These are phyloP conservation scores for Furnarius figulus DNA, from an alignment of 2,113 vertebrate species.

Conservation along the genomic window DNA sequence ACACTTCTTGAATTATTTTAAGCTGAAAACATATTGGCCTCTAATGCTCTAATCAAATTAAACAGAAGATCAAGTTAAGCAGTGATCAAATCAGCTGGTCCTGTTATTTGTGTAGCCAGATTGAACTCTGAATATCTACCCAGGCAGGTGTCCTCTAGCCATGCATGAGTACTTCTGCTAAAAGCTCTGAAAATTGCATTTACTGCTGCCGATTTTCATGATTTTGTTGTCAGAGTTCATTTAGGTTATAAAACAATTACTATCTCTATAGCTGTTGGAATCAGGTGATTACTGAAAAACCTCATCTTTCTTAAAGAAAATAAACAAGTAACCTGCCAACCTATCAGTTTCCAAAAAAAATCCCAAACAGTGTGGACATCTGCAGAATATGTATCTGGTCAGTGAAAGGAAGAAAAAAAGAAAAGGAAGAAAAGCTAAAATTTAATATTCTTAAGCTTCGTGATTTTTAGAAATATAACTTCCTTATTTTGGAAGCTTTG, in stretches of 20 bases:
- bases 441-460: background rate
- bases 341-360: background rate
- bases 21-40: conserved; percentile 1
- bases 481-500: background rate
- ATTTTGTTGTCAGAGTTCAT: background rate
- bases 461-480: background rate
- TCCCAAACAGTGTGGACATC: background rate
- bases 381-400: background rate
- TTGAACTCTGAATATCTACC: background rate
- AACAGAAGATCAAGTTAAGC: conserved; percentile 32
- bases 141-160: background rate
- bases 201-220: background rate
- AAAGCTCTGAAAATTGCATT: background rate
- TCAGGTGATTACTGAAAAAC: background rate
- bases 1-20: conserved; percentile 40
- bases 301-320: background rate
- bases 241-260: background rate
- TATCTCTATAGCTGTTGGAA: background rate
- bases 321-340: background rate
- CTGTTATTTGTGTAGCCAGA: background rate
- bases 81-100: background rate
- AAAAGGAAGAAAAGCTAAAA: background rate
- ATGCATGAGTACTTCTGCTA: background rate
- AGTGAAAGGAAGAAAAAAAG: background rate
- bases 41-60: conserved; percentile 15